Base-by-base conservation (phyloP, 2,113 vertebrate species). In the Leptodactylus fuscus region DNA sequence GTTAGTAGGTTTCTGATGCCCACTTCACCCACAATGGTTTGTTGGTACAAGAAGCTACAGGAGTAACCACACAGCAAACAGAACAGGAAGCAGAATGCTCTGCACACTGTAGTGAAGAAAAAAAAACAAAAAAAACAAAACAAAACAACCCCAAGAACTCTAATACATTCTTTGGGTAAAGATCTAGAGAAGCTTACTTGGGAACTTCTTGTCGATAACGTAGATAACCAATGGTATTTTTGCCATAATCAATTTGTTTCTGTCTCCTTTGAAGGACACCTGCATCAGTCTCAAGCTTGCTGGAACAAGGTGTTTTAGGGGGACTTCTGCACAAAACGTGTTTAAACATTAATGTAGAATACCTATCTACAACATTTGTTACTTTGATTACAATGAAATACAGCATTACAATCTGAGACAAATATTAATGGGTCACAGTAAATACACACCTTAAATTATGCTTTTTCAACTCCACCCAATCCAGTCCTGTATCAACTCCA, bases 241-340 rank as follows among this genome's bases (percentile, higher is more conserved):
- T 96, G 20, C 96, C 95, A 48, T 97, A 97, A 88, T 96, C 93
- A 88, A 95, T 95, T 90, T 97, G 96, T 83, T 96, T 96, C 89
- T 96, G 95, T n/a, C 93, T 80, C 27, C 94, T 88, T 86, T 92
- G 94, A 86, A 96, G 90, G 65, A 96, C 91, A 0, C 85, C 90
- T 3, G 94, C 92, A 51, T 97, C 95, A 29, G 92, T 95, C 89
- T 97, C 94, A 0, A 89, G 92, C 80, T 93, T 93, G 81, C 60
- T 67, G 2, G 90, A 22, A 15, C 44, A 12, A 16, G n/a, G 46
- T 13, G 48, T 44, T 51, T 5, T 49, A 9, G 9, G 13, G 1
- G 32, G 15, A 69, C 74, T 85, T 22, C 34, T 46, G 10, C 11
- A 55, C 46, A 71, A 20, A 34, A 34, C 1, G 4, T 58, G 36